phyloP scores from a whole-genome alignment of 2,113 vertebrate species.

The Opisthocomus hoazin region DNA sequence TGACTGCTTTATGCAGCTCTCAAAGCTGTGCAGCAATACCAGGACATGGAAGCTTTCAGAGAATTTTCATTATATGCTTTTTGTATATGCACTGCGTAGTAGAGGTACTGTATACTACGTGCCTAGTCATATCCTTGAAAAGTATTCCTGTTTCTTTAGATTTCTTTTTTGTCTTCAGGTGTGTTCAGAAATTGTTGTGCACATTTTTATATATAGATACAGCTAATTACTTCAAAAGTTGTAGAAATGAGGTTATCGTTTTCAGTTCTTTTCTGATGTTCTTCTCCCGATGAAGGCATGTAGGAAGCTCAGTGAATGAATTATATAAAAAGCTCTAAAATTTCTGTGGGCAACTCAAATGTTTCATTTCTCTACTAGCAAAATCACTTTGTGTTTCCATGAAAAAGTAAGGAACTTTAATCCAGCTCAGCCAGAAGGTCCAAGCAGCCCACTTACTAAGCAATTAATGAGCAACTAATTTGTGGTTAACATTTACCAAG shows the following conservation, averaged over 20 bases:
- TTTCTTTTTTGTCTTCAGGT: no score
- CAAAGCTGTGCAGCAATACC: no score
- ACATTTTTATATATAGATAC: background rate
- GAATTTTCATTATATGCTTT: no score
- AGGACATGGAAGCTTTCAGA: no score
- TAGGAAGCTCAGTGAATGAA: background rate
- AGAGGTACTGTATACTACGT: no score
- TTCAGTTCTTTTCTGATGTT: background rate
- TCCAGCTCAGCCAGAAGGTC: background rate
- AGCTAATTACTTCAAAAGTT: slow-evolving; percentile 16
- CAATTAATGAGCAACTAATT: background rate
- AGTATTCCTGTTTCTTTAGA: no score
- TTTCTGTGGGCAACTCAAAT: background rate
- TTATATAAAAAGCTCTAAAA: background rate
- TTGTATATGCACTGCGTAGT: no score
- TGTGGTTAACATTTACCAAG: background rate
- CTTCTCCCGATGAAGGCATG: background rate
- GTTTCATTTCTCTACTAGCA: background rate
- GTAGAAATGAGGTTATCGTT: background rate
- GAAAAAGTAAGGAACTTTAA: background rate
- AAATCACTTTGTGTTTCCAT: background rate
- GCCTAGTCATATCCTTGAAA: no score
- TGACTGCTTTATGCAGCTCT: no score
- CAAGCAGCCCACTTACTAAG: background rate
- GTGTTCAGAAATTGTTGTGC: background rate